Evolutionary conservation across 2,888 invertebrate species (phyloP).

Genomic region (Lysandra bellargus): DNA sequence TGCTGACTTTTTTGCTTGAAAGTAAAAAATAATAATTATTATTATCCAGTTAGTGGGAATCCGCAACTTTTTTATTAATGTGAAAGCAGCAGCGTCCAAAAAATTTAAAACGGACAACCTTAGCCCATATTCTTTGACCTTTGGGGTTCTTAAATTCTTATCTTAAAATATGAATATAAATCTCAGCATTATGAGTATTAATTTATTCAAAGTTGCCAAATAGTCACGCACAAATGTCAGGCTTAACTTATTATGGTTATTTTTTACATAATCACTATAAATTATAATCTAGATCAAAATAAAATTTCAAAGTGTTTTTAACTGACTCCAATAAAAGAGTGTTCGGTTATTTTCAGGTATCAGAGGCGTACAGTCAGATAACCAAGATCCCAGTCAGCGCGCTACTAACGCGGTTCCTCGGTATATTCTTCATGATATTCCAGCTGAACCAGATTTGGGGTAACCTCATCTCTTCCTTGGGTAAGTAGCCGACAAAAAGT

Average conservation of each 20-base stretch:
- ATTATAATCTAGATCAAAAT: background rate
- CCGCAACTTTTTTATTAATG: no score
- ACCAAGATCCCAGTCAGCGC: constrained; percentile 78
- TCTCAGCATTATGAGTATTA: background rate
- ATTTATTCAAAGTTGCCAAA: background rate
- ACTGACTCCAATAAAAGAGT: background rate
- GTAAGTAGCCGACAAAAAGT: constrained; percentile 49
- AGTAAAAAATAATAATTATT: no score
- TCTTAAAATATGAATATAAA: background rate
- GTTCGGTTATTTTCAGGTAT: constrained; percentile 57
- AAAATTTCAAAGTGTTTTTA: background rate
- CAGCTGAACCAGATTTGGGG: constrained; percentile 86
- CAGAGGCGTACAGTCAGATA: constrained; percentile 80
- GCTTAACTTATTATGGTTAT: background rate
- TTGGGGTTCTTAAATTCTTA: background rate
- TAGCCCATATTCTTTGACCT: background rate
- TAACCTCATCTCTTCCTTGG: constrained; percentile 83
- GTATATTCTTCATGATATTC: constrained; percentile 87
- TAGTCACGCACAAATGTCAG: background rate
- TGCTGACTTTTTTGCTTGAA: no score
- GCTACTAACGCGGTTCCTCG: constrained; percentile 84
- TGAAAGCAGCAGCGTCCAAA: no score
- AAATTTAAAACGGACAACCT: background rate
- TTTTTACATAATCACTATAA: background rate
- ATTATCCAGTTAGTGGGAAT: no score